Evolutionary conservation across 2,113 vertebrate species (phyloP).

Genomic region (Hippolais icterina): DNA sequence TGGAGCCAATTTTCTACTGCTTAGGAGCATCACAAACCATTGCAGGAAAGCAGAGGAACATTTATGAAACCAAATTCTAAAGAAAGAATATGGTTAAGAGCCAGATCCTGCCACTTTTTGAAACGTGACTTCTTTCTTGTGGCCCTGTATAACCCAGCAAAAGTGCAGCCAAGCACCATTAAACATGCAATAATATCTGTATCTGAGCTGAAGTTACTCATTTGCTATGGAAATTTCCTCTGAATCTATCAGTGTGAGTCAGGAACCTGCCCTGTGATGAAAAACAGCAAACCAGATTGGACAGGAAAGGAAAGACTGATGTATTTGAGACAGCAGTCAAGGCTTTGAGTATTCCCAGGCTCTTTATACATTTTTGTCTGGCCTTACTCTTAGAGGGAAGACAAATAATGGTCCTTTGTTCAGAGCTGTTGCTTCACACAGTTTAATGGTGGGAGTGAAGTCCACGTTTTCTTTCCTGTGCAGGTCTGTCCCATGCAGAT

Average conservation of each 20-base stretch:
- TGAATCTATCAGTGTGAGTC: background rate
- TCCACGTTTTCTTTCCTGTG: background rate
- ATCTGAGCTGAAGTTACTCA: background rate
- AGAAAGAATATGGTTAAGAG: background rate
- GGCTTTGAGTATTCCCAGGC: background rate
- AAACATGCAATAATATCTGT: background rate
- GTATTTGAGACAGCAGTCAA: background rate
- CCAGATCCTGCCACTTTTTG: background rate
- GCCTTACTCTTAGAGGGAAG: background rate
- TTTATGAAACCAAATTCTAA: background rate
- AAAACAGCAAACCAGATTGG: background rate
- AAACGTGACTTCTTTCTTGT: background rate
- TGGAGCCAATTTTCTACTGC: background rate
- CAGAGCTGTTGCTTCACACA: background rate
- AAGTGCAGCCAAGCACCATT: background rate
- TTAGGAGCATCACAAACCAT: background rate
- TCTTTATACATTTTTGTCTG: background rate
- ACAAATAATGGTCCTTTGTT: background rate
- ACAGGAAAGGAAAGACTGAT: background rate
- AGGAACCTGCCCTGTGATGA: background rate
- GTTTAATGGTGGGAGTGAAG: background rate
- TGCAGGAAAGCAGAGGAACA: background rate
- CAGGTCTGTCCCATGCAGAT: background rate
- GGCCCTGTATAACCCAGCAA: background rate
- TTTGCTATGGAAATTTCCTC: slow-evolving; percentile 17